These are phyloP conservation scores for Acanthisitta chloris DNA, from an alignment of 2,113 vertebrate genomes.

Conservation along the genomic window DNA sequence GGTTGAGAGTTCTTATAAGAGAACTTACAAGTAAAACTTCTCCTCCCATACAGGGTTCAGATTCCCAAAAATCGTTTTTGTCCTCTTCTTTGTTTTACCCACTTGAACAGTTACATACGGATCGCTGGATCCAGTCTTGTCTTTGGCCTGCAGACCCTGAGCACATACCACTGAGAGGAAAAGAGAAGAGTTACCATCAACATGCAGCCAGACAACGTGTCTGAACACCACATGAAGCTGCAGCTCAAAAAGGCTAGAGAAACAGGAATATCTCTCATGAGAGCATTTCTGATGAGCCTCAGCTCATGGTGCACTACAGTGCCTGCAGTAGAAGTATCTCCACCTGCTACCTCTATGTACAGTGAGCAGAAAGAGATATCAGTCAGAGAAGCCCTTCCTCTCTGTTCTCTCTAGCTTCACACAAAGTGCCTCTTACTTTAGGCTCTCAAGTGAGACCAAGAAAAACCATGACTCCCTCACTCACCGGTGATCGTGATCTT, in stretches of 20 bases:
- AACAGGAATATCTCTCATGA: background rate
- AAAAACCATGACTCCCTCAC: background rate
- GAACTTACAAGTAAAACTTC: conserved; percentile 96
- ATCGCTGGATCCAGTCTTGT: conserved; percentile 97
- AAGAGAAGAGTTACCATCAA: background rate
- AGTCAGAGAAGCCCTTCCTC: background rate
- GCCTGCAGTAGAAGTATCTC: background rate
- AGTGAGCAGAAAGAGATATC: background rate
- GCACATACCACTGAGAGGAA: conserved; percentile 87
- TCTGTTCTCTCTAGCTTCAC: background rate
- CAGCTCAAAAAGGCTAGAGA: background rate
- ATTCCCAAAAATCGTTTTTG: conserved; percentile 97
- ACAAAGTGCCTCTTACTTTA: background rate
- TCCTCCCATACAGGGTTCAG: conserved; percentile 98
- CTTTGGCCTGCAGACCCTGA: conserved; percentile 97
- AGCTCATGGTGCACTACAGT: background rate
- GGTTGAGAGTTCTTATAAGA: background rate
- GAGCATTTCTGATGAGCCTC: background rate
- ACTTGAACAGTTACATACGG: conserved; percentile 97
- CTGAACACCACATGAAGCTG: accelerated
- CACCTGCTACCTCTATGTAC: background rate
- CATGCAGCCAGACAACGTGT: background rate
- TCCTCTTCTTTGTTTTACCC: conserved; percentile 97
- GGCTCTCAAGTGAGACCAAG: background rate
- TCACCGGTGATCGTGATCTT: conserved; percentile 97